Base-by-base conservation (phyloP, 2,888 invertebrate genomes). In the Ectropis crepuscularia region DNA sequence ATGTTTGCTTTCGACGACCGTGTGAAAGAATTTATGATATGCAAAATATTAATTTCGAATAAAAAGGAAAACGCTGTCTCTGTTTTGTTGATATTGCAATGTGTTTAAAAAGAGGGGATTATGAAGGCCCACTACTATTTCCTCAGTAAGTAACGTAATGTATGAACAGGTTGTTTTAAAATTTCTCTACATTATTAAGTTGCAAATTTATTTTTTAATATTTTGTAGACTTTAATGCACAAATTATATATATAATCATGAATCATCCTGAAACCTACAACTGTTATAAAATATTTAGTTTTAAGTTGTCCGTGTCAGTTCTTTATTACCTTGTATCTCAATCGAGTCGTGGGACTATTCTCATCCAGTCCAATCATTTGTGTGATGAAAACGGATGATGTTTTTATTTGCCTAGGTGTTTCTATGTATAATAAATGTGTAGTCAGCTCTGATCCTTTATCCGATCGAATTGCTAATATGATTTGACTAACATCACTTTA, bases 131-230 rank as follows among this genome's bases (percentile, higher is more conserved):
- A 37, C 16, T 16, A 41, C 9, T 39, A 16, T 51, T 51, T 41
- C 16, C n/a, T 41, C 11, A 5, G 16, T 6, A 41, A 16, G 41
- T 0, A 28, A 10, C 16, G 16, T 10, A 2, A 11, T 9, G 9
- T 50, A 28, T 51, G 41, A 41, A 28, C 41, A 42, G 51, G 10
- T 51, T 51, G 51, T 28, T 42, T 0, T 2, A 41, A 42, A 41
- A 7, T 11, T 38, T 6, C 11, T 10, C 2, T 41, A 41, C 16
- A n/a, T 39, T 6, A 28, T 41, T 51, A 10, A 41, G 16, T 41
- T 51, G 51, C 51, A 51, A 51, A 51, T 51, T 49, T 11, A 36
- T 16, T 4, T 49, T 5, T 49, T 49, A 38, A 39, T 55, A 9
- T 16, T 39, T 39, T 49, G 36, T 37, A 48, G 48, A 10, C 36